Conservation (phyloP, 2,797 vertebrate genomes). For the Sitta carolinensis region DNA sequence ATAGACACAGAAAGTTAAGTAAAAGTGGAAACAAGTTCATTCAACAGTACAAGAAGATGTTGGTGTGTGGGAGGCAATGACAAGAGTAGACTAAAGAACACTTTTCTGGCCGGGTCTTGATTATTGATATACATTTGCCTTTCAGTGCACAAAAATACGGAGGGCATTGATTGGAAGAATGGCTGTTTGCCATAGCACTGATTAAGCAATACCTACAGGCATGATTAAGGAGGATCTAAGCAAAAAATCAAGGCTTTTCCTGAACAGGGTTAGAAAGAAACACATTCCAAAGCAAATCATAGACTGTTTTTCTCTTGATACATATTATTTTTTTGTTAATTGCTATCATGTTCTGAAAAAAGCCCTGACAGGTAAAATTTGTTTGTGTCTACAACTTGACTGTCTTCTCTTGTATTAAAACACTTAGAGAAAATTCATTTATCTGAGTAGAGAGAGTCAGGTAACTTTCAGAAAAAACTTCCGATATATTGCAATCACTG, state of each 20-base stretch:
- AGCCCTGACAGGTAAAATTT: not conserved
- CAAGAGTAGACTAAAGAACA: not conserved
- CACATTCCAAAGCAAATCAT: not conserved
- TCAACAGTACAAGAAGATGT: not conserved
- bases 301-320: not conserved
- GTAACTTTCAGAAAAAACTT: constrained; percentile 48
- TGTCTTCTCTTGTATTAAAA: not conserved
- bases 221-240: not conserved
- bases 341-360: not conserved
- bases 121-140: not conserved
- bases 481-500: not conserved
- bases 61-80: not conserved
- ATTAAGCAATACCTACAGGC: not conserved
- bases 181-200: not conserved
- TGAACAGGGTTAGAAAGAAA: not conserved
- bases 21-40: not conserved
- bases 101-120: not conserved
- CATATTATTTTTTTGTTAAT: not conserved
- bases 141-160: not conserved
- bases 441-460: not conserved
- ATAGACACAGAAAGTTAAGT: not conserved
- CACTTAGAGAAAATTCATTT: constrained; percentile 5
- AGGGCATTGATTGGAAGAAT: not conserved
- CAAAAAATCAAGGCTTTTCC: not conserved
- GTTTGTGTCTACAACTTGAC: not conserved